Conservation (phyloP, 2,888 invertebrate genomes). For the Lasioglossum pauxillum region DNA sequence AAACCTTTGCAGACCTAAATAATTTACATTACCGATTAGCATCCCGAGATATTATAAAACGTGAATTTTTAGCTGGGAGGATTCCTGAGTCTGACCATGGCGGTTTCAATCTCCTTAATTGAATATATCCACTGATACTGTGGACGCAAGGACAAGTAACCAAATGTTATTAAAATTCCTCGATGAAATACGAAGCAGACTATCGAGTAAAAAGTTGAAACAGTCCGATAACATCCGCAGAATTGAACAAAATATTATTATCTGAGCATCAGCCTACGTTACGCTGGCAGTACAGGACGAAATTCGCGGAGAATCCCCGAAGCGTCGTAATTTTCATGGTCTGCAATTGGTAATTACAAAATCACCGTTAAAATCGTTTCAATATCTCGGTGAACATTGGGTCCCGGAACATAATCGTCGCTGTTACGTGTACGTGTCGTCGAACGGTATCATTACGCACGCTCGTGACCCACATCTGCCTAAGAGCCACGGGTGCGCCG, state of each 20-base stretch:
- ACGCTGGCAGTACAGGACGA: background rate
- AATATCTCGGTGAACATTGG: slow-evolving; percentile 35
- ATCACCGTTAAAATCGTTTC: slow-evolving; percentile 44
- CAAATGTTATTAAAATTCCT: background rate
- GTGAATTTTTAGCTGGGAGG: background rate
- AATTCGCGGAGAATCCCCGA: slow-evolving; percentile 6
- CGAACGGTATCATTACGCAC: slow-evolving; percentile 53
- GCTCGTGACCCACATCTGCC: slow-evolving; percentile 55
- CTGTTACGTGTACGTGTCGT: slow-evolving; percentile 28
- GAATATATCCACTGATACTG: background rate
- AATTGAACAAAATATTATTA: background rate
- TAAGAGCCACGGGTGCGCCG: slow-evolving; percentile 56
- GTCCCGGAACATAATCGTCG: slow-evolving; percentile 35
- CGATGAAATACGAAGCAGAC: background rate
- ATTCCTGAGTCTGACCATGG: background rate
- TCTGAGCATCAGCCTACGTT: background rate
- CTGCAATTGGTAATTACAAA: slow-evolving; percentile 26
- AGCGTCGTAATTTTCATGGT: slow-evolving; percentile 15
- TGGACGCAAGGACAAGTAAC: too few relatives aligned
- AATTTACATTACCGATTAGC: background rate
- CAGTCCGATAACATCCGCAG: background rate
- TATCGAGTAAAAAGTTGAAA: background rate
- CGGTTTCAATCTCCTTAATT: background rate
- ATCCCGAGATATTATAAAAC: background rate
- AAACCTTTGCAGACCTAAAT: background rate